Evolutionary conservation across 1,140 invertebrate genomes (phyloP).

Genomic region (Platorchestia sp.): DNA sequence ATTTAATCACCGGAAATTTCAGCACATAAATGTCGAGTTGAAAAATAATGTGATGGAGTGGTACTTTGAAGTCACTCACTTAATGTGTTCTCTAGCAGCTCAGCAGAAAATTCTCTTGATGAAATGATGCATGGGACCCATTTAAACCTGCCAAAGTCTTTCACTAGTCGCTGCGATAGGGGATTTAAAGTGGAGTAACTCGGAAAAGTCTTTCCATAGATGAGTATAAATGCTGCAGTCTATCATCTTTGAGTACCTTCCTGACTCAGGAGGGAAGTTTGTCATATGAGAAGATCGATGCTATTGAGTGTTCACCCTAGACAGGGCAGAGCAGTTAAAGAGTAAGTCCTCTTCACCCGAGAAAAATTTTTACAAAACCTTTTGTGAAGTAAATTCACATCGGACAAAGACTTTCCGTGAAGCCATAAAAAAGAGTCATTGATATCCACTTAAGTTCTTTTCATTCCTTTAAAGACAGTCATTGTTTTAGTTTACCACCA

Average conservation of each 20-base stretch:
- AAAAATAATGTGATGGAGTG: background rate
- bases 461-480: background rate
- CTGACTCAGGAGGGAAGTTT: background rate
- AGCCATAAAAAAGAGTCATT: background rate
- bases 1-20: background rate
- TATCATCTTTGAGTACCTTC: background rate
- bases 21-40: background rate
- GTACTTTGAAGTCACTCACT: background rate
- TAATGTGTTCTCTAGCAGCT: background rate
- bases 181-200: background rate
- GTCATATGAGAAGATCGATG: background rate
- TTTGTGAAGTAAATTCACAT: background rate
- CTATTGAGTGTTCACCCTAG: background rate
- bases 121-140: background rate
- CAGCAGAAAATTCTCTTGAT: background rate
- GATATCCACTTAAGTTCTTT: background rate
- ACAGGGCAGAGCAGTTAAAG: background rate
- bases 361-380: background rate
- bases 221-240: background rate
- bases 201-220: background rate
- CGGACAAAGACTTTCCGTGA: background rate
- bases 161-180: background rate
- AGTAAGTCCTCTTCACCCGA: background rate
- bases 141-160: background rate
- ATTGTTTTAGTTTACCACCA: background rate